phyloP scores from a whole-genome alignment of 2,888 invertebrate genomes.

The Phyllotreta striolata region DNA sequence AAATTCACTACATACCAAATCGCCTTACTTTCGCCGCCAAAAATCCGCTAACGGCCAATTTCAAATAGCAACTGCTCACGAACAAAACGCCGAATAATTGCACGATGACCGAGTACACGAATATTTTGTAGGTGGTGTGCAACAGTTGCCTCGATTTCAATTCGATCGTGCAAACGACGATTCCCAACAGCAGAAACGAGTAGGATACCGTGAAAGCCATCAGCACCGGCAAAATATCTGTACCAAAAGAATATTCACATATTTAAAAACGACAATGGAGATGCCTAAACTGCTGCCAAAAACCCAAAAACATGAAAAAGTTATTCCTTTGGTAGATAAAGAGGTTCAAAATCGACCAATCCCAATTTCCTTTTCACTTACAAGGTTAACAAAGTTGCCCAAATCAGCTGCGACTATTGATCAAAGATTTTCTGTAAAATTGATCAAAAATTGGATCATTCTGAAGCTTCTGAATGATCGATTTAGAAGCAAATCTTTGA shows the following conservation, averaged over 20 bases:
- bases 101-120: conserved; percentile 73
- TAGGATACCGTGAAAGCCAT: conserved; percentile 79
- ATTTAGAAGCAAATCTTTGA: too few species aligned
- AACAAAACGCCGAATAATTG: conserved; percentile 77
- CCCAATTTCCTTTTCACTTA: too few species aligned
- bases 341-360: too few species aligned
- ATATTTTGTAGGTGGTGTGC: conserved; percentile 89
- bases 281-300: too few species aligned
- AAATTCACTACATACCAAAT: conserved; percentile 58
- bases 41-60: conserved; percentile 78
- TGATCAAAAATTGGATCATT: too few species aligned
- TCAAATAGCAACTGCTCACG: conserved; percentile 75
- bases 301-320: too few species aligned
- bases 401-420: too few species aligned
- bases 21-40: conserved; percentile 64
- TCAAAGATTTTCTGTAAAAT: too few species aligned
- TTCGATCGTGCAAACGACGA: conserved; percentile 78
- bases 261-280: background rate
- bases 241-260: conserved; percentile 47
- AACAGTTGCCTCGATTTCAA: conserved; percentile 81
- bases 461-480: too few species aligned
- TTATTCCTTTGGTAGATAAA: too few species aligned
- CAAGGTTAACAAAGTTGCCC: too few species aligned
- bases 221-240: conserved; percentile 87
- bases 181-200: conserved; percentile 73